phyloP scores from a whole-genome alignment of 2,113 vertebrate genomes.

The Zosterops japonicus region DNA sequence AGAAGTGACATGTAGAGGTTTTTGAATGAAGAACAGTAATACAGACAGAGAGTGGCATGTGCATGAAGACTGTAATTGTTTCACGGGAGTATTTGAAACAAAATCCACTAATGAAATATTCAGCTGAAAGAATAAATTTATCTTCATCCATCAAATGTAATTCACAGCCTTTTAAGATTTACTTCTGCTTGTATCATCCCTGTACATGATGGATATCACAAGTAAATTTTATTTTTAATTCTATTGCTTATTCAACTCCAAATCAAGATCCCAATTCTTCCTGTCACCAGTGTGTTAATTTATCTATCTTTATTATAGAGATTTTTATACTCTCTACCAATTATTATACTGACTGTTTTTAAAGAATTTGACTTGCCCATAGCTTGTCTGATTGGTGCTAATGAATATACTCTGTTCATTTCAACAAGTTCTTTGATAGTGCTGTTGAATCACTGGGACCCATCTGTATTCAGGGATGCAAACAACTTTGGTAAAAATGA shows the following conservation, averaged over 20 bases:
- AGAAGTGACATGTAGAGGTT: neutral
- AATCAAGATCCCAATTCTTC: neutral
- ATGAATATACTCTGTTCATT: neutral
- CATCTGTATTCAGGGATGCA: neutral
- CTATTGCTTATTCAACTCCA: neutral
- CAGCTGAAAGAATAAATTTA: neutral
- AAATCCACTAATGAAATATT: slow-evolving; percentile 4
- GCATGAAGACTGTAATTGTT: neutral
- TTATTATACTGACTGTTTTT: neutral
- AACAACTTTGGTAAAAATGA: neutral
- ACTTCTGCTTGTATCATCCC: neutral
- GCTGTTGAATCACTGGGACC: neutral
- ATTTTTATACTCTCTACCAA: neutral
- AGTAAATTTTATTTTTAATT: slow-evolving; percentile 17
- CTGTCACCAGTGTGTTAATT: neutral
- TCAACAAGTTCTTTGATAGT: neutral
- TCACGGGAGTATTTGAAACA: neutral
- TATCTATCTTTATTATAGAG: neutral
- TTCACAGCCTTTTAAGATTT: slow-evolving; percentile 25
- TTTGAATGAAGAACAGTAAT: neutral
- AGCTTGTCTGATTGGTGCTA: neutral
- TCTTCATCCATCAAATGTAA: slow-evolving; percentile 1
- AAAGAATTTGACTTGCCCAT: neutral
- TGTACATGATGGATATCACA: neutral
- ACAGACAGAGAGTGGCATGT: neutral